Evolutionary conservation across 1,140 invertebrate genomes (phyloP), one percentile per base, ranked within the genome.

Genomic region (Wiebesia pumilae): DNA sequence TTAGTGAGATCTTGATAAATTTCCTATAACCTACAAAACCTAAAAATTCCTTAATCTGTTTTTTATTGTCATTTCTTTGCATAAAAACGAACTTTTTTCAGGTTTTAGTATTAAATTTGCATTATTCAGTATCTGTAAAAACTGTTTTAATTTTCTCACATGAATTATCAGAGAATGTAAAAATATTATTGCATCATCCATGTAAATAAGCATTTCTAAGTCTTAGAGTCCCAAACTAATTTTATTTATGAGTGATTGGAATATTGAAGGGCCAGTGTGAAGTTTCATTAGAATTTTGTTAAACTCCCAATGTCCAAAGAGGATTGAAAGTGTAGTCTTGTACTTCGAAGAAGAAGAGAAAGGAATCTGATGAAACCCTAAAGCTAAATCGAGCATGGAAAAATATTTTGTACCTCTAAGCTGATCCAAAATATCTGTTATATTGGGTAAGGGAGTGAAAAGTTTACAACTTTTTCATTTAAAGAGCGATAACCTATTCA

Each of bases 361-460:
- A 7, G 69, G 69, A 73, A 73, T 73, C 51, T 78, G 75, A n/a
- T 47, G n/a, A n/a, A 78, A 78, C 3, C 75, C 75, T n/a, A 10
- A n/a, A 3, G 43, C 7, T 43, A 78, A 51, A 78, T 78, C 75
- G 4, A 78, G 43, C 0, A 54, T n/a, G 43, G 40, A 47, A n/a
- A 78, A 78, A 30, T 78, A 78, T 78, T 78, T 78, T 27, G 40
- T 16, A 24, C 75, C 43, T 47, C 75, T 43, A 27, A 78, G 27
- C n/a, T 78, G 75, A 14, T 78, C 75, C 27, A 78, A 7, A 54
- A 78, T 78, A 78, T 78, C 75, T 43, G 47, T 47, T 12, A 78
- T 78, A 30, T 78, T 78, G n/a, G 75, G 75, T 14, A 78, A n/a
- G 3, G 75, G 75, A 54, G n/a, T n/a, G n/a, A n/a, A n/a, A 35